phyloP scores from a whole-genome alignment of 2,888 invertebrate genomes.

The Chironomus tentans region DNA sequence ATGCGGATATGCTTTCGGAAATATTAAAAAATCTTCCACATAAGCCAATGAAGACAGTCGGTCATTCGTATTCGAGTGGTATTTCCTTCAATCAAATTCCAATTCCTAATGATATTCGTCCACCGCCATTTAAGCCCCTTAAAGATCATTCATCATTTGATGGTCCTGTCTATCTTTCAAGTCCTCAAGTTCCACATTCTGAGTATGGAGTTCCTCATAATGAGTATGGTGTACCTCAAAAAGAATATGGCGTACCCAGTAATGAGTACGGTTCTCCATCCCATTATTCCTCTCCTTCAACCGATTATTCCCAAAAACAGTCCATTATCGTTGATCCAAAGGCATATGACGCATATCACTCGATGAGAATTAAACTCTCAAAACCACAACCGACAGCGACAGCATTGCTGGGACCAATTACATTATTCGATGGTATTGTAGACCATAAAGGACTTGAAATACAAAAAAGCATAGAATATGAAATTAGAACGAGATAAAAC shows the following conservation, averaged over 20 bases:
- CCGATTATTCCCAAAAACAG: not conserved
- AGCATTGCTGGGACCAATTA: not conserved
- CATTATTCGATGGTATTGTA: not conserved
- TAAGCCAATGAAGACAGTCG: slow-evolving; percentile 17
- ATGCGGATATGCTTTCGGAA: slow-evolving; percentile 9
- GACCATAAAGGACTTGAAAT: slow-evolving; percentile 2
- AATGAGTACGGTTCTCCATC: not conserved
- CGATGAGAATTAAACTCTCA: slow-evolving; percentile 28
- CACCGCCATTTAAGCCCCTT: slow-evolving; percentile 16
- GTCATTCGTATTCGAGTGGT: not conserved
- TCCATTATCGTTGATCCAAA: slow-evolving; percentile 28
- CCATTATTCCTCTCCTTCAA: not conserved
- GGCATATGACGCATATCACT: slow-evolving; percentile 30
- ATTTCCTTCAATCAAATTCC: slow-evolving; percentile 7
- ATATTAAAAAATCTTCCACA: slow-evolving; percentile 19
- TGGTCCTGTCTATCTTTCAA: no score
- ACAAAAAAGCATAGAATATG: slow-evolving; percentile 9
- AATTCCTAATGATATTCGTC: not conserved
- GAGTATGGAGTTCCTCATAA: not conserved
- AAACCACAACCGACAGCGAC: not conserved
- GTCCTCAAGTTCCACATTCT: not conserved
- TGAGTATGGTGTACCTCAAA: no score
- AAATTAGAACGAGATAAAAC: not conserved
- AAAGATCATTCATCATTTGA: not conserved
- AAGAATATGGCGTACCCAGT: not conserved